phyloP scores from a whole-genome alignment of 2,797 vertebrate genomes.

The Gymnopithys bicolor region DNA sequence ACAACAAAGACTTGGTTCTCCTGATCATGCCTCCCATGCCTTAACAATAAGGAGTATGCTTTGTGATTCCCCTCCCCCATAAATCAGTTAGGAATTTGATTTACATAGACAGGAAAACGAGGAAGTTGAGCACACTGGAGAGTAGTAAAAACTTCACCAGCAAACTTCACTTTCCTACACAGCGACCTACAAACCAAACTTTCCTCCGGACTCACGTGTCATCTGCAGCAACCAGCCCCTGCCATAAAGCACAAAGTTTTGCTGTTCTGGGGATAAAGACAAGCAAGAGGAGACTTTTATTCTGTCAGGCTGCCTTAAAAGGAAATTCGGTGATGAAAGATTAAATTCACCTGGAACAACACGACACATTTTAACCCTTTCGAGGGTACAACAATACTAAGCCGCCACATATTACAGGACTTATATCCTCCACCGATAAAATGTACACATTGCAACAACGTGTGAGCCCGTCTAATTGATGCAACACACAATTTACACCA shows the following conservation, averaged over 20 bases:
- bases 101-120: slow-evolving; percentile 41
- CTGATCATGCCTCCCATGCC: neutral
- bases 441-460: neutral
- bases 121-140: slow-evolving; percentile 49
- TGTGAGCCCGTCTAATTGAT: neutral
- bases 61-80: neutral
- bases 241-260: slow-evolving; percentile 47
- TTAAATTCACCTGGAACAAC: slow-evolving; percentile 64
- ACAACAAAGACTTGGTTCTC: neutral
- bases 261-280: neutral
- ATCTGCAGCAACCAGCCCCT: slow-evolving; percentile 40
- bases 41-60: neutral
- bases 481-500: neutral
- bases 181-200: slow-evolving; percentile 54
- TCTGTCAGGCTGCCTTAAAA: slow-evolving; percentile 54
- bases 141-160: slow-evolving; percentile 61
- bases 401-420: neutral
- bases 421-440: neutral
- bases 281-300: neutral
- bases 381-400: neutral
- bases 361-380: slow-evolving; percentile 7
- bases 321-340: slow-evolving; percentile 51
- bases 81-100: slow-evolving; percentile 39
- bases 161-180: slow-evolving; percentile 57
- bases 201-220: slow-evolving; percentile 53